Conservation (phyloP, 2,113 vertebrate genomes). For the Ceyx margarethae region DNA sequence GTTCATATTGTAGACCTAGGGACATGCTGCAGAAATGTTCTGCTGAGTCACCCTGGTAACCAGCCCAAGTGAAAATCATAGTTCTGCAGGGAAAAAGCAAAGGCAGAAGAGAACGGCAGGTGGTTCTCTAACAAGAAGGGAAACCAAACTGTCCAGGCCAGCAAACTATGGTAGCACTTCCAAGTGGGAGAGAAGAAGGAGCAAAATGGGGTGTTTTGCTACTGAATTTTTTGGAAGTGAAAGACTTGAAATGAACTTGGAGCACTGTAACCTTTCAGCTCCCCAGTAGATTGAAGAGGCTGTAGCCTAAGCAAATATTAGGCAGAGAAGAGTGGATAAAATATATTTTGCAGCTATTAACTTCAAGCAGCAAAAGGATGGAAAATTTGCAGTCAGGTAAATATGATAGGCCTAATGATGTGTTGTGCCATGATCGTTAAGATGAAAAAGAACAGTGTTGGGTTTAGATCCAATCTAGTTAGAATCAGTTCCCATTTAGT, state of each 20-base stretch:
- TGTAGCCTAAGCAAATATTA: not conserved
- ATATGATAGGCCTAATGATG: not conserved
- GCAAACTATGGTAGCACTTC: not conserved
- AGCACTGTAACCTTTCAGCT: not conserved
- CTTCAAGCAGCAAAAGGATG: not conserved
- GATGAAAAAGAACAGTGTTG: not conserved
- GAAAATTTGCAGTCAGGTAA: not conserved
- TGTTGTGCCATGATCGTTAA: not conserved
- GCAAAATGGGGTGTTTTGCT: not conserved
- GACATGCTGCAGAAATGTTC: not conserved
- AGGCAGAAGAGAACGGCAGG: not conserved
- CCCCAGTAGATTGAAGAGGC: not conserved
- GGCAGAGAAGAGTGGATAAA: not conserved
- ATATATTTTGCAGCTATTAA: not conserved
- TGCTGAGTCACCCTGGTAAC: conserved; percentile 31
- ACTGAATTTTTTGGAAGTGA: not conserved
- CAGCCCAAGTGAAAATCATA: not conserved
- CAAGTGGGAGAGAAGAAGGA: accelerated
- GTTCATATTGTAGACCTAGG: not conserved
- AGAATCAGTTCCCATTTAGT: conserved; percentile 42
- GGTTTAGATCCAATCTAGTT: conserved; percentile 40
- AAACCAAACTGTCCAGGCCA: not conserved
- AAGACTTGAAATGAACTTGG: not conserved
- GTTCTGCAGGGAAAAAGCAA: not conserved
- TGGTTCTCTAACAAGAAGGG: not conserved